Base-by-base conservation (phyloP, 2,113 vertebrate species). In the Lutjanus erythropterus region DNA sequence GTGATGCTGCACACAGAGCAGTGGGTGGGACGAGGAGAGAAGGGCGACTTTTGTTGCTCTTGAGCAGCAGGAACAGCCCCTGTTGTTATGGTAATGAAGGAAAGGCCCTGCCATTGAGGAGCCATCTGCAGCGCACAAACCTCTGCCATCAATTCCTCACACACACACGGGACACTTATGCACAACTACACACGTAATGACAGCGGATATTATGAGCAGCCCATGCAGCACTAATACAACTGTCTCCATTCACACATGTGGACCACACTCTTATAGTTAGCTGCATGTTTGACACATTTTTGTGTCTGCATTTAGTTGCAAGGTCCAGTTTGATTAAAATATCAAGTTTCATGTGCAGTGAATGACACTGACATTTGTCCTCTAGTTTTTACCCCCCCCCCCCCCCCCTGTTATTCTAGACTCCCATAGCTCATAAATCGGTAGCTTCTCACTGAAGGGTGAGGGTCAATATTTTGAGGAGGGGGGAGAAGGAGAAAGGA, bases 1-100 rank as follows among this genome's bases (percentile, higher is more conserved):
- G 18, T 33, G 61, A 65, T 37, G 56, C 55, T 41, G 41, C 69
- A 50, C 47, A 42, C 70, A 19, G 73, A 84, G 42, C 11, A 18
- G 66, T 70, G 60, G 62, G 35, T 49, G 62, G 68, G 80, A 59
- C 39, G 61, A 50, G 10, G 56, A 41, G 21, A 1, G 23, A 41
- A 21, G 52, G 53, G 37, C 31, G 39, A 77, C 83, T 71, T 88
- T 88, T 82, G 84, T 85, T 81, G 71, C 75, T 56, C 67, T 52
- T 41, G 66, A 81, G 83, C 77, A 78, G 78, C 84, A 86, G 84
- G 64, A 80, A 60, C 59, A 55, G 80, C 71, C 86, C 35, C 87
- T 87, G 85, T 95, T 95, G 92, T 94, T 93, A 93, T 95, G 95
- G 80, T 92, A 94, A 95, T 95, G 70, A 76, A 0, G 35, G 62